Evolutionary conservation across 2,113 vertebrate species (phyloP), one percentile per base, ranked within the genome.

Genomic region (Athene noctua): DNA sequence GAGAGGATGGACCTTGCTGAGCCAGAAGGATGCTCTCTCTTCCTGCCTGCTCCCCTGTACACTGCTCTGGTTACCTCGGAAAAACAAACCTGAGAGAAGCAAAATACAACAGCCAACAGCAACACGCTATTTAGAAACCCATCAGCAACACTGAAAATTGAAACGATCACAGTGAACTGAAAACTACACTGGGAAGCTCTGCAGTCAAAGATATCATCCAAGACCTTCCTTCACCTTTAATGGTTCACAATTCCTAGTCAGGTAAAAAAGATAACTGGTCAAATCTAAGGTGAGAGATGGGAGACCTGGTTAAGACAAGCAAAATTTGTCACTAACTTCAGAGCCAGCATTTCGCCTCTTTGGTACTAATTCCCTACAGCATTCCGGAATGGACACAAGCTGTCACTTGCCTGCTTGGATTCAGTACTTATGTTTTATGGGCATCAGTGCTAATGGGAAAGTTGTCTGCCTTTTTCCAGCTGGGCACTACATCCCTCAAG

Each of bases 391-490:
- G 0, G 13, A 86, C 47, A n/a, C 21, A 49, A 88, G 40, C 12
- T 65, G 68, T n/a, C 9, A 1, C 67, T 92, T 17, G 16, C 27
- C 66, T 54, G 20, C 46, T 82, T 68, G 44, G 80, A 62, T 34
- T 71, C 57, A 78, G 17, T 11, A 47, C 61, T 58, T 75, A 26
- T 57, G 2, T 75, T 94, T 85, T 81, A 87, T 30, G 30, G 73
- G 70, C 92, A 93, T 30, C 58, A 13, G 21, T 17, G 54, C 0
- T 0, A 91, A 88, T 19, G 75, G 70, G 82, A 92, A 95, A 80
- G 66, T 29, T 36, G 29, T 52, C 93, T 83, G 83, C 42, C 51
- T 95, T 91, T 70, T 88, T 78, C 91, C 89, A 92, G 68, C 92
- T 82, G 80, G 92, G 93, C 89, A 88, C 82, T 44, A n/a, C 38